phyloP scores from a whole-genome alignment of 2,888 invertebrate species.

The Megalurothrips usitatus region DNA sequence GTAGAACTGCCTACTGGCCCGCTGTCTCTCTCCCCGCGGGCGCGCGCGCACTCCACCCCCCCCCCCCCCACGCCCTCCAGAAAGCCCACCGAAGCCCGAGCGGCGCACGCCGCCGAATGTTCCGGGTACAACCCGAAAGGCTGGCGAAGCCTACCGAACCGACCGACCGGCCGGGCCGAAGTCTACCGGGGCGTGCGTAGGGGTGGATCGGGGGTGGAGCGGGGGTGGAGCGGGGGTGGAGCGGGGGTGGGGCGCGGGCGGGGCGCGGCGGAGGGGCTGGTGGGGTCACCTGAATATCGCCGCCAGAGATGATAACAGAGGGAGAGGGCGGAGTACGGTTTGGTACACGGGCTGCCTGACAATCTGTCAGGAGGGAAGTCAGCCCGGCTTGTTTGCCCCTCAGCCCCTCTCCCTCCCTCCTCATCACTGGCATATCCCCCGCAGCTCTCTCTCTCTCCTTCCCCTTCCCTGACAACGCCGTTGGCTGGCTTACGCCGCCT shows the following conservation, averaged over 20 bases:
- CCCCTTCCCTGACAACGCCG: not conserved
- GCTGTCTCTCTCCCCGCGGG: not conserved
- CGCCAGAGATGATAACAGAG: slow-evolving; percentile 6
- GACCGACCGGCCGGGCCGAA: not conserved
- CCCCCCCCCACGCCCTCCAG: not conserved
- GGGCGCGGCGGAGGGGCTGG: not conserved
- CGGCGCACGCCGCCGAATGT: not conserved
- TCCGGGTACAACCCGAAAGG: slow-evolving; percentile 23
- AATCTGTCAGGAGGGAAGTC: not conserved
- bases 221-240: not conserved
- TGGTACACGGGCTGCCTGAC: not conserved
- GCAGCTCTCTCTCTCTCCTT: not conserved
- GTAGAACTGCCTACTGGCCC: not conserved
- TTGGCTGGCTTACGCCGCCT: too few relatives aligned
- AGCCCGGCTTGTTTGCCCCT: not conserved
- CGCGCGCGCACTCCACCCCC: not conserved
- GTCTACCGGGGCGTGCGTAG: not conserved
- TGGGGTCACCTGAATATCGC: slow-evolving; percentile 7
- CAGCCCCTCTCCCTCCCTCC: not conserved
- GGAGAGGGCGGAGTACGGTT: not conserved
- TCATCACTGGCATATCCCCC: not conserved
- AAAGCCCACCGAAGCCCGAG: not conserved
- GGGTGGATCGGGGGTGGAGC: not conserved
- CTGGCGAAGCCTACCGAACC: not conserved
- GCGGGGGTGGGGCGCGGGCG: not conserved